A percentile compares a stretch with the other conserved stretches of the same genome.
Evolutionary conservation across 2,113 vertebrate genomes (phyloP).

Genomic region (Bubo bubo): DNA sequence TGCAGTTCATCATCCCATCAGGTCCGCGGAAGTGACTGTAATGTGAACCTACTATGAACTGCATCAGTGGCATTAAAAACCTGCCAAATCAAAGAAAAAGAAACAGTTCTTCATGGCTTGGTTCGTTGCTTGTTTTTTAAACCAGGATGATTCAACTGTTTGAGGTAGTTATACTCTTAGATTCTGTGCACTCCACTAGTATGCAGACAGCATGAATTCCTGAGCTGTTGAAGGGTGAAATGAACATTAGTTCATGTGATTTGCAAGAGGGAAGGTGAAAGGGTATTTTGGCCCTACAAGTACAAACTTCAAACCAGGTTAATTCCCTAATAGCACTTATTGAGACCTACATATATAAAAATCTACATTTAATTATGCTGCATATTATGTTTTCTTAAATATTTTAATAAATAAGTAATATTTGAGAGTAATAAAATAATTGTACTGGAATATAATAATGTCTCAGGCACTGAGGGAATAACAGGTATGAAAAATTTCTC

Average conservation of each 20-base stretch:
- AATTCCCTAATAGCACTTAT: background rate
- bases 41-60: background rate
- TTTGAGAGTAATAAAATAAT: background rate
- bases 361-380: background rate
- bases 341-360: background rate
- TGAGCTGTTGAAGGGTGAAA: background rate
- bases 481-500: background rate
- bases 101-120: background rate
- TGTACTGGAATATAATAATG: background rate
- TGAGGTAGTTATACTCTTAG: background rate
- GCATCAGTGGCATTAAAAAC: background rate
- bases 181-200: background rate
- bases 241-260: background rate
- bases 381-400: background rate
- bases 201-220: background rate
- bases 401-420: slow-evolving; percentile 3
- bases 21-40: background rate
- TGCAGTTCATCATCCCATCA: background rate
- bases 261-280: background rate
- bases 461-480: background rate
- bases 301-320: background rate
- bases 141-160: background rate
- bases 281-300: background rate
- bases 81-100: background rate
- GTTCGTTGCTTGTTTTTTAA: background rate